Evolutionary conservation across 1,140 invertebrate species (phyloP), one percentile per base, ranked within the genome.

Genomic region (Drosophila asahinai): DNA sequence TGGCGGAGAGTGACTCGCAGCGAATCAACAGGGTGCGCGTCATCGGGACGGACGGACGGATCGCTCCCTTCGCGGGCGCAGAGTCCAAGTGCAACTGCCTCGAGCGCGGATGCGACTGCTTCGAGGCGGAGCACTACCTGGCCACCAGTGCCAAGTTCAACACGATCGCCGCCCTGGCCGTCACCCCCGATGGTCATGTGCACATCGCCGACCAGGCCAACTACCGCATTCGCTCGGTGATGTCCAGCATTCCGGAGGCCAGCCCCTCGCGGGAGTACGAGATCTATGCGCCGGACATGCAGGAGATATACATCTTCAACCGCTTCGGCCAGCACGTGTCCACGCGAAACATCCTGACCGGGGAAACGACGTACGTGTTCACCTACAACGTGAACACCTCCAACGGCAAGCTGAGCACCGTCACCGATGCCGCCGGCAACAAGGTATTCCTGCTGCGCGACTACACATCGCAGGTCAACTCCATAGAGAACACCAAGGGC

Each of bases 341-440:
- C 38, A 99, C 98, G 0, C 97, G 96, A 71, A 98, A 99, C 91
- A 98, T 99, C 65, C 94, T 99, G 3, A 99, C 98, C 0, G 97
- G 97, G 0, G 97, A 98, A 93, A 97, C 96, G 1, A 96, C 97
- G 62, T 99, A 99, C 91, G 95, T 96, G 2, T 99, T 99, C 90
- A 97, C 97, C 0, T 99, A 99, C 93, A 99, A 98, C 79, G 98
- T 99, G 0, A 99, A 99, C 87, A 99, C 98, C 0, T 98, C 97
- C 77, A 98, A 98, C 87, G 98, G 98, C 1, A 99, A 98, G 93
- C 93, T 99, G 3, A 97, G 96, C 78, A 97, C 97, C 0, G 97
- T 99, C 0, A 97, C 97, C 0, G 98, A 99, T 92, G 96, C 97
- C 0, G 97, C 97, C n/a, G 97, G 97, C 5, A 99, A 99, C 86